Conservation (phyloP, 2,888 invertebrate genomes). For the Protodeltote pygarga region DNA sequence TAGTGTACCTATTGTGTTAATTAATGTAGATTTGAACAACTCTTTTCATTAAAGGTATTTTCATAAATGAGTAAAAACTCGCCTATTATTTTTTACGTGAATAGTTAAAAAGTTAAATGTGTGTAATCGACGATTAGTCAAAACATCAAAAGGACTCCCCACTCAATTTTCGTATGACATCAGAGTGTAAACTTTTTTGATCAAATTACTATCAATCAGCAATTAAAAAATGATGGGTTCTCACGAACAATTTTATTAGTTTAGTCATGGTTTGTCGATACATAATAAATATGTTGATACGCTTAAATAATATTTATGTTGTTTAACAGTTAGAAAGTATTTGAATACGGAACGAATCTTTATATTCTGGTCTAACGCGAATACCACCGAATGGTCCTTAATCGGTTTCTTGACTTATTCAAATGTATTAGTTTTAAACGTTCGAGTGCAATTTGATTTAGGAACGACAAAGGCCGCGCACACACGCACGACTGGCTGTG, state of each 20-base stretch:
- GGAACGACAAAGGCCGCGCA: slow-evolving; percentile 56
- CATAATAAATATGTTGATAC: slow-evolving; percentile 48
- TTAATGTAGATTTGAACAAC: slow-evolving; percentile 31
- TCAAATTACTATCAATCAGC: slow-evolving; percentile 35
- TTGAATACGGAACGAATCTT: slow-evolving; percentile 35
- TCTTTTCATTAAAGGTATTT: slow-evolving; percentile 17
- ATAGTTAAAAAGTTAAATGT: neutral
- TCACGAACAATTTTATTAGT: slow-evolving; percentile 47
- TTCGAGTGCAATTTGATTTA: slow-evolving; percentile 62
- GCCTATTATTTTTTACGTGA: neutral
- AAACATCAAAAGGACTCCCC: neutral
- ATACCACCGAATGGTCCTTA: slow-evolving; percentile 24
- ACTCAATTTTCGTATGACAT: slow-evolving; percentile 24
- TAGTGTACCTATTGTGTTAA: slow-evolving; percentile 38
- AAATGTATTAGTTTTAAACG: slow-evolving; percentile 47
- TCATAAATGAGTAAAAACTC: slow-evolving; percentile 11
- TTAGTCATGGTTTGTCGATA: slow-evolving; percentile 48
- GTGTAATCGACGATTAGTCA: neutral
- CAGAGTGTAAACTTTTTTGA: slow-evolving; percentile 20
- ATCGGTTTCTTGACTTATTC: slow-evolving; percentile 52
- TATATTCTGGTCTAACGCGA: slow-evolving; percentile 22
- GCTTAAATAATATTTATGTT: slow-evolving; percentile 41
- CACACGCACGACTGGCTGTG: slow-evolving; percentile 28
- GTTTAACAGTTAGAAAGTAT: slow-evolving; percentile 40
- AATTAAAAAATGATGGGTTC: slow-evolving; percentile 42